phyloP scores from a whole-genome alignment of 2,888 invertebrate species.

The Nasonovia ribisnigri region DNA sequence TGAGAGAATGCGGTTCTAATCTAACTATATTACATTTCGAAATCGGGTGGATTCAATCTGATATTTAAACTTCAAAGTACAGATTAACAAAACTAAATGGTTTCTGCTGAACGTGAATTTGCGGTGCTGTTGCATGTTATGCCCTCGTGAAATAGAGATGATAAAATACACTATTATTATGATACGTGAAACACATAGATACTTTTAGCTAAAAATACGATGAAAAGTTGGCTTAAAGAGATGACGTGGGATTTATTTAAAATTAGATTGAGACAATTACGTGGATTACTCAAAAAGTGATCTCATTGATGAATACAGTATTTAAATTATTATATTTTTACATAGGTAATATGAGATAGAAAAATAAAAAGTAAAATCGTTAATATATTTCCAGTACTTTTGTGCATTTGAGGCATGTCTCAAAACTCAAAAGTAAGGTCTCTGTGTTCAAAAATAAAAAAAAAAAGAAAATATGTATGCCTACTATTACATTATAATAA shows the following conservation, averaged over 20 bases:
- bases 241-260: neutral
- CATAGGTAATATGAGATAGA: neutral
- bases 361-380: neutral
- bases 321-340: neutral
- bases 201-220: no score
- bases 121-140: neutral
- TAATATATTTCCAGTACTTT: neutral
- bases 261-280: neutral
- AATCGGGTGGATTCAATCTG: neutral
- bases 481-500: no score
- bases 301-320: neutral
- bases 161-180: no score
- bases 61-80: neutral
- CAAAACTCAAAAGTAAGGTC: neutral
- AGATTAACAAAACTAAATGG: neutral
- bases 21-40: neutral
- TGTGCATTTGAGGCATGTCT: neutral
- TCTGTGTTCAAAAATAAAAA: neutral
- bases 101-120: neutral
- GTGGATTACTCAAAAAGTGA: neutral
- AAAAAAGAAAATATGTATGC: no score
- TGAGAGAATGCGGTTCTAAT: neutral
- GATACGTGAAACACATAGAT: no score
- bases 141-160: neutral
- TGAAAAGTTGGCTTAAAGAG: neutral